phyloP scores from a whole-genome alignment of 2,888 invertebrate genomes.

The Gortyna flavago region DNA sequence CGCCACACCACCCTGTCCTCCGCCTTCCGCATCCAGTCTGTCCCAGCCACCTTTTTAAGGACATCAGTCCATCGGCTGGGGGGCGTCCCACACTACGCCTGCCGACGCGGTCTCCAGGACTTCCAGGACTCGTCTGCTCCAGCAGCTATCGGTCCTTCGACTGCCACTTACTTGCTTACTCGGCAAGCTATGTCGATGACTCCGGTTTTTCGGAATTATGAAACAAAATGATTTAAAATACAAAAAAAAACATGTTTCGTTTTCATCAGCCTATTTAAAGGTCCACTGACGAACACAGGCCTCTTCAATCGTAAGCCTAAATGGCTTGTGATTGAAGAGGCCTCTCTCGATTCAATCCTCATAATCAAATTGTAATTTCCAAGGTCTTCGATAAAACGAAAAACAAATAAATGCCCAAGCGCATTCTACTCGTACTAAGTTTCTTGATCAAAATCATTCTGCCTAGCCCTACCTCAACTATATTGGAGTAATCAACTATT shows the following conservation, averaged over 20 bases:
- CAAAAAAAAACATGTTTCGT: background rate
- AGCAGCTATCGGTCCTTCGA: background rate
- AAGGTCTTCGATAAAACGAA: background rate
- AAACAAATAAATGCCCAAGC: constrained; percentile 7
- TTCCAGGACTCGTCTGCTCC: background rate
- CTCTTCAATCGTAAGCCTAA: background rate
- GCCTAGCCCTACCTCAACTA: background rate
- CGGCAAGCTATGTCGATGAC: too few species aligned
- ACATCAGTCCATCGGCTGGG: background rate
- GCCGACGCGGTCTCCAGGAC: background rate
- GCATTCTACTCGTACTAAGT: background rate
- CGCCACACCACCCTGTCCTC: background rate
- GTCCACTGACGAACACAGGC: too few species aligned
- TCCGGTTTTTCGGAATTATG: background rate
- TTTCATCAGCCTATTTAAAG: background rate
- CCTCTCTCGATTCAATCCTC: too few species aligned
- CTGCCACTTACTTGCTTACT: background rate
- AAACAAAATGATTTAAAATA: background rate
- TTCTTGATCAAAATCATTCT: background rate
- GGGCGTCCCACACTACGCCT: background rate
- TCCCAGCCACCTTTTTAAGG: background rate
- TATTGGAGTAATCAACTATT: background rate
- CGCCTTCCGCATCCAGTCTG: background rate
- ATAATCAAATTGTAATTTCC: background rate
- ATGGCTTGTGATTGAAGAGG: too few species aligned